Evolutionary conservation across 2,888 invertebrate genomes (phyloP).

Genomic region (Siphlonurus alternatus): DNA sequence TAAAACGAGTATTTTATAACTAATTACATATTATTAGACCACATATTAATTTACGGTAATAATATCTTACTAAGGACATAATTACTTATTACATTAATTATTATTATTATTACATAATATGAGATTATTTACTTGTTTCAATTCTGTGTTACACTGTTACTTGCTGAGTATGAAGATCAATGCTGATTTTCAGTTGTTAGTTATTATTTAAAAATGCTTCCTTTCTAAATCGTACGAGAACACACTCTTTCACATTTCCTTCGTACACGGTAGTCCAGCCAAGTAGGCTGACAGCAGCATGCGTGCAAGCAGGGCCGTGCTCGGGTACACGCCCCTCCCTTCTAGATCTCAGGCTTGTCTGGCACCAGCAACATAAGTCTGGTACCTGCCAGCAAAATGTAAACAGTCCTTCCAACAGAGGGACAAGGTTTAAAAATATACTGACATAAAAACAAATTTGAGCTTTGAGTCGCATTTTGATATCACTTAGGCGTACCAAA

Average conservation of each 20-base stretch:
- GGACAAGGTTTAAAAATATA: too few relatives aligned
- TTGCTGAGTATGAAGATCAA: neutral
- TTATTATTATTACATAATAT: neutral
- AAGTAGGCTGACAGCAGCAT: too few relatives aligned
- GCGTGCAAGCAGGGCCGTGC: too few relatives aligned
- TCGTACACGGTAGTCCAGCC: neutral
- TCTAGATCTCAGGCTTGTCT: too few relatives aligned
- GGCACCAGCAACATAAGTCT: too few relatives aligned
- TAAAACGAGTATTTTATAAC: neutral
- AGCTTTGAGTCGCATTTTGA: too few relatives aligned
- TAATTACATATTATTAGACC: neutral
- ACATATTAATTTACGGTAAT: neutral
- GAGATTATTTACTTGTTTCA: neutral
- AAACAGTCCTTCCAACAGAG: too few relatives aligned
- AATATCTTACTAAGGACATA: neutral
- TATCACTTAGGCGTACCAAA: too few relatives aligned
- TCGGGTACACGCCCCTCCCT: too few relatives aligned
- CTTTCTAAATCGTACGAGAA: neutral
- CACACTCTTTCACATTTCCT: neutral
- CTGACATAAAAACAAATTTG: too few relatives aligned
- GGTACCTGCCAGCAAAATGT: too few relatives aligned
- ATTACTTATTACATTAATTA: neutral
- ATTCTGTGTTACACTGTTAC: neutral
- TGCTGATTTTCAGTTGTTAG: neutral
- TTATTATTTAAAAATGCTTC: neutral